These are phyloP conservation scores for Apus apus DNA, from an alignment of 2,113 vertebrate genomes.

Conservation along the genomic window DNA sequence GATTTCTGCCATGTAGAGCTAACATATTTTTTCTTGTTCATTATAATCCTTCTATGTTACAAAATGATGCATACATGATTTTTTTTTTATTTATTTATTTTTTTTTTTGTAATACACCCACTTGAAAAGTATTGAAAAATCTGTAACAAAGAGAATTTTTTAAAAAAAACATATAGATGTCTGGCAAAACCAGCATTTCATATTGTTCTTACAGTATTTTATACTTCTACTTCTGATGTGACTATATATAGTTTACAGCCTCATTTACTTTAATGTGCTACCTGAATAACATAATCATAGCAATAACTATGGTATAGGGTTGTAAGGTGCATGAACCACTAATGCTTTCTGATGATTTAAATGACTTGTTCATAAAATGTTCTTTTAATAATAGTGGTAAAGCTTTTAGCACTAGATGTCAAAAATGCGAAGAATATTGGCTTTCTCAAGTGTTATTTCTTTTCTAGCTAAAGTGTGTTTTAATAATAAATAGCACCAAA, in stretches of 20 bases:
- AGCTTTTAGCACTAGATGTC: conserved; percentile 75
- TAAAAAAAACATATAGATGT: conserved; percentile 1
- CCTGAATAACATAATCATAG: conserved; percentile 80
- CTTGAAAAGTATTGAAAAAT: conserved; percentile 47
- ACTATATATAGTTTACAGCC: conserved; percentile 77
- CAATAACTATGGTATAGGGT: conserved; percentile 73
- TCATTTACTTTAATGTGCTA: conserved; percentile 81
- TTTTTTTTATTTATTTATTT: not conserved
- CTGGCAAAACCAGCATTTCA: conserved; percentile 59
- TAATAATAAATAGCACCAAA: conserved; percentile 58
- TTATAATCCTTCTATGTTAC: conserved; percentile 47
- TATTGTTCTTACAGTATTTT: conserved; percentile 69
- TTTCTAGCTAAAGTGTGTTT: conserved; percentile 63
- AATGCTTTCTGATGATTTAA: conserved; percentile 78
- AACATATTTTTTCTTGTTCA: conserved; percentile 57
- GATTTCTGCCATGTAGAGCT: conserved; percentile 40
- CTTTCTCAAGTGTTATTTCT: conserved; percentile 72
- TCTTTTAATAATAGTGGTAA: conserved; percentile 76
- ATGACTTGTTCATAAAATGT: conserved; percentile 76
- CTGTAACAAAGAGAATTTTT: conserved; percentile 49
- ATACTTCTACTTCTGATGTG: conserved; percentile 64
- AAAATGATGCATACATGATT: conserved; percentile 31
- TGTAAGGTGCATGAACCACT: conserved; percentile 61
- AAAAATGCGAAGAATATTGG: conserved; percentile 66
- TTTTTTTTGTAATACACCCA: not conserved